A percentile compares a stretch with the other conserved stretches of the same genome.
Conservation (phyloP, 2,113 vertebrate genomes). For the Potamarius usumacintae region DNA sequence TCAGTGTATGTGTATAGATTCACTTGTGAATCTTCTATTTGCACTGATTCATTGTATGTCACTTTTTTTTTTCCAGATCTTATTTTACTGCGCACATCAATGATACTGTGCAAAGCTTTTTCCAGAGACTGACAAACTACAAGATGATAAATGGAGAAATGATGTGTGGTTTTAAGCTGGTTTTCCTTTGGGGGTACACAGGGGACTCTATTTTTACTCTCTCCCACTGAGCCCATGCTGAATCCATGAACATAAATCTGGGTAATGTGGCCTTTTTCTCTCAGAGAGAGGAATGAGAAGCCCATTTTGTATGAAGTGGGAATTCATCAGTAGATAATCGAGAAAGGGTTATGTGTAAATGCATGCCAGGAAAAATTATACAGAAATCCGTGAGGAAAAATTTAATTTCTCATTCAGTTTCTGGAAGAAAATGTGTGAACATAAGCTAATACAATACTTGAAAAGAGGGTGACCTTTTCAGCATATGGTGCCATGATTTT, state of each 20-base stretch:
- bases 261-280: slow-evolving; percentile 28
- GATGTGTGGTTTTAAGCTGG: not conserved
- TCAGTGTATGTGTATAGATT: slow-evolving; percentile 17
- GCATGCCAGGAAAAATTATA: not conserved
- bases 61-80: not conserved
- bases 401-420: not conserved
- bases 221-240: slow-evolving; percentile 22
- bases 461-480: not conserved
- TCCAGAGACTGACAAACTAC: not conserved
- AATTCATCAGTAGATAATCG: not conserved
- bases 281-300: slow-evolving; percentile 7
- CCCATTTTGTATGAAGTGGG: not conserved
- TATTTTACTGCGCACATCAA: not conserved
- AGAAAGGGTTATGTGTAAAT: not conserved
- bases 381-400: not conserved
- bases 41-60: not conserved
- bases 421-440: not conserved
- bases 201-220: slow-evolving; percentile 29
- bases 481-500: not conserved
- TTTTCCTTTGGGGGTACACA: not conserved
- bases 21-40: not conserved
- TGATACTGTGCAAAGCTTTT: not conserved
- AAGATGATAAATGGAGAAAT: not conserved
- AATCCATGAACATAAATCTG: slow-evolving; percentile 31
- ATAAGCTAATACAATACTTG: not conserved